Evolutionary conservation across 1,140 invertebrate genomes (phyloP).

Genomic region (Heterodera carotae): DNA sequence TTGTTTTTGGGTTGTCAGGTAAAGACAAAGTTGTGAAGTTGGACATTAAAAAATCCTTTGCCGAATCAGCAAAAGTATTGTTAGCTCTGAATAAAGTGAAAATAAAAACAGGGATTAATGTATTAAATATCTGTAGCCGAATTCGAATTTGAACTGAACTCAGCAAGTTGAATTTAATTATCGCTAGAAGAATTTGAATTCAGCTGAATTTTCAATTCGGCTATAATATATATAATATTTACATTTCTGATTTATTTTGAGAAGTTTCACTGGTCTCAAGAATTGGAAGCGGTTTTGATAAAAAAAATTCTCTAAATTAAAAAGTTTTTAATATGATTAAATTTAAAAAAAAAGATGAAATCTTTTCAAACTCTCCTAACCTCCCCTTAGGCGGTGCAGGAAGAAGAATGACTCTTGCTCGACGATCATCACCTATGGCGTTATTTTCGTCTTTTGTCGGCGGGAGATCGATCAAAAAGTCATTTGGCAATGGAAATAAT

Average conservation of each 20-base stretch:
- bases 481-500: constrained; percentile 3
- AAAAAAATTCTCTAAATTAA: no score
- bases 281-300: not conserved
- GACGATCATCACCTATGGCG: not conserved
- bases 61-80: not conserved
- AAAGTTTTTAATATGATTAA: not conserved
- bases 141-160: no score
- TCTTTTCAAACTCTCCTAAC: not conserved
- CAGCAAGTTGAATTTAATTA: no score
- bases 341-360: no score
- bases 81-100: not conserved
- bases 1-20: not conserved
- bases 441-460: not conserved
- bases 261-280: not conserved
- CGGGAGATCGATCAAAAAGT: not conserved
- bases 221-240: not conserved
- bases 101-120: no score
- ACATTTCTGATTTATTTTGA: not conserved
- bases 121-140: no score
- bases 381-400: constrained; percentile 2
- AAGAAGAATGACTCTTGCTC: not conserved
- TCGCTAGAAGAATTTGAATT: no score
- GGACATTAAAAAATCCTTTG: no score
- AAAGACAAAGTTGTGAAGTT: not conserved
- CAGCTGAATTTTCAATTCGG: no score